Evolutionary conservation across 2,113 vertebrate species (phyloP), one percentile per base, ranked within the genome.

Genomic region (Prochilodus magdalenae): DNA sequence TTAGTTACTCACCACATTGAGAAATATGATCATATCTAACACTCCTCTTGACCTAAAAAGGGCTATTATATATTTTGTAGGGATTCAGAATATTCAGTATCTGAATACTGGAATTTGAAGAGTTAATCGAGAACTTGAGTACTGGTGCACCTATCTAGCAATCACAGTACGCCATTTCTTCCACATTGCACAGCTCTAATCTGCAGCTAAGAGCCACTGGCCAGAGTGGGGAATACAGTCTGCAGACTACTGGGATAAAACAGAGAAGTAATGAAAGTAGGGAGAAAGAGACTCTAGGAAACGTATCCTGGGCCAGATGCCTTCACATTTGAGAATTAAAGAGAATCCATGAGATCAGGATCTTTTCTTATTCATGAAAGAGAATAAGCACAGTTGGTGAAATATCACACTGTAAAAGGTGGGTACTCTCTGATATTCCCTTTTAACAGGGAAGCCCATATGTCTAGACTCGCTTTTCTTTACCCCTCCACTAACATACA

Each of bases 261-360:
- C 16, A 5, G 29, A 80, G 22, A 26, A 15, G 15, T 15, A 27
- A 10, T 8, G 40, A 44, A 11, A 44, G 8, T n/a, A 10, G 40
- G 8, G 8, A 44, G 40, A 44, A 10, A 44, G 60, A 81, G 65
- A 74, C 79, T 65, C 67, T 75, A 55, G 30, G n/a, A 16, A 10
- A 13, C 15, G 76, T 73, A 76, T 55, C 14, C 4, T 55, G 33
- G 5, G 12, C 36, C 2, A 57, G 18, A 51, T 18, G 60, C 30
- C 44, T 40, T 53, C 73, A 40, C 33, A 30, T 30, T 69, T 2
- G 14, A 60, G 63, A 72, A 75, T 75, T 47, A 82, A 71, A 82
- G 65, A 40, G 60, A 82, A 53, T 60, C 53, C n/a, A 67, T 51
- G 20, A 77, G 74, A 82, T 71, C 33, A 60, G 55, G 66, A 66